Conservation (phyloP, 53 echinoderm and acorn worm species). For the Holothuria leucospilota region DNA sequence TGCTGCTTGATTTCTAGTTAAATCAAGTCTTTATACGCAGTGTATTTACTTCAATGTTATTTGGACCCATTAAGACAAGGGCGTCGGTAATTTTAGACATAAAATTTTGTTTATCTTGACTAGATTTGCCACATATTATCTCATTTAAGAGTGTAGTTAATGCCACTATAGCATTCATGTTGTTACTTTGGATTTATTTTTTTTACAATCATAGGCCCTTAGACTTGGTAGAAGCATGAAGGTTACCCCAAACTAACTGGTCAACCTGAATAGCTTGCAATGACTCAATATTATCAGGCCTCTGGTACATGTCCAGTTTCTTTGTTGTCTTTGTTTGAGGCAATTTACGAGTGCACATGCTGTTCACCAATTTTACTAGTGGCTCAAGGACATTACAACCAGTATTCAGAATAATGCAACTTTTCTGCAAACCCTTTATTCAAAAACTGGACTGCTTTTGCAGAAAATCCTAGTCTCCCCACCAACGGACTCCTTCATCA, state of each 20-base stretch:
- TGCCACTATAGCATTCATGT: no score
- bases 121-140: no score
- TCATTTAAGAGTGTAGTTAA: no score
- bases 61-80: conserved; percentile 18
- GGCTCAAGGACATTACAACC: background rate
- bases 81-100: no score
- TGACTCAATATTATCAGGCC: background rate
- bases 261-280: background rate
- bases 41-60: conserved; percentile 9
- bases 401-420: no score
- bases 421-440: no score
- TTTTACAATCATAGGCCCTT: conserved; percentile 19
- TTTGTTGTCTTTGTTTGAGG: background rate
- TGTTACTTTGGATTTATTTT: background rate
- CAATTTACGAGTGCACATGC: background rate
- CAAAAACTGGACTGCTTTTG: no score
- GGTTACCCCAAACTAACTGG: conserved; percentile 6
- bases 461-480: no score
- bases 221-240: conserved; percentile 14
- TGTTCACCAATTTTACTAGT: no score
- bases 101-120: no score
- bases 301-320: background rate
- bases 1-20: conserved; percentile 14
- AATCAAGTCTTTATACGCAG: conserved; percentile 4
- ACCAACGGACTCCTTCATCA: no score